These are phyloP conservation scores for Muscina levida DNA, from an alignment of 2,888 invertebrate species.

Conservation along the genomic window DNA sequence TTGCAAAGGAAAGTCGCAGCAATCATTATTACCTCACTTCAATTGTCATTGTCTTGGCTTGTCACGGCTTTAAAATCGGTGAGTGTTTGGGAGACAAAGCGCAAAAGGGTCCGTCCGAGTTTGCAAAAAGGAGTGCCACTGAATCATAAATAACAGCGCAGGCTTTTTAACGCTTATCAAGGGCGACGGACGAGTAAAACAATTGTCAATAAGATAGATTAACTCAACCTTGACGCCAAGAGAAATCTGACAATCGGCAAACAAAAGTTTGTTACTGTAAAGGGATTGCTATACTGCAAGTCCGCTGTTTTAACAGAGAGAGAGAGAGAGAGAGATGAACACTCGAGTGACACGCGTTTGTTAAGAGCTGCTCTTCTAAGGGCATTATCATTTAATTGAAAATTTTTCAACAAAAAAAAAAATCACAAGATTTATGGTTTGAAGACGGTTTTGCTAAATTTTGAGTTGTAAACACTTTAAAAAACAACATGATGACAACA, in stretches of 20 bases:
- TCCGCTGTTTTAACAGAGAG: too few species aligned
- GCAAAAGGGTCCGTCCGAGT: not conserved
- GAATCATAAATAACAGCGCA: slow-evolving; percentile 32
- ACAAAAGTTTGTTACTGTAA: slow-evolving; percentile 32
- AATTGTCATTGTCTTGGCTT: slow-evolving; percentile 35
- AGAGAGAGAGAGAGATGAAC: too few species aligned
- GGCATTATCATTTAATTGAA: slow-evolving; percentile 5
- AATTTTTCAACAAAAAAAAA: slow-evolving; percentile 18
- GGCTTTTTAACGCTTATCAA: slow-evolving; percentile 40
- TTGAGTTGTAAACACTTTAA: slow-evolving; percentile 22
- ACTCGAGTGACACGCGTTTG: slow-evolving; percentile 59
- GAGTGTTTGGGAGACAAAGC: not conserved
- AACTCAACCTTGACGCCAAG: slow-evolving; percentile 38
- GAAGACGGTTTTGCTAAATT: slow-evolving; percentile 37
- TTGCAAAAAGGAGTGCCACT: slow-evolving; percentile 36
- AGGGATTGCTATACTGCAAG: not conserved
- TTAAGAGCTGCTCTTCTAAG: not conserved
- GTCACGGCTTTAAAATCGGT: slow-evolving; percentile 41
- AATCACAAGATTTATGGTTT: not conserved
- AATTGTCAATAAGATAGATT: slow-evolving; percentile 52
- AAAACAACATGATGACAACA: slow-evolving; percentile 7
- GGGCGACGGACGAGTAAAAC: not conserved
- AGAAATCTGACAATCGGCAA: slow-evolving; percentile 6
- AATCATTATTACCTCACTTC: slow-evolving; percentile 39
- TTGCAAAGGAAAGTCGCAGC: slow-evolving; percentile 54